A percentile compares a stretch with the other conserved stretches of the same genome.
phyloP scores from a whole-genome alignment of 2,797 vertebrate genomes.

The Mastacembelus armatus region DNA sequence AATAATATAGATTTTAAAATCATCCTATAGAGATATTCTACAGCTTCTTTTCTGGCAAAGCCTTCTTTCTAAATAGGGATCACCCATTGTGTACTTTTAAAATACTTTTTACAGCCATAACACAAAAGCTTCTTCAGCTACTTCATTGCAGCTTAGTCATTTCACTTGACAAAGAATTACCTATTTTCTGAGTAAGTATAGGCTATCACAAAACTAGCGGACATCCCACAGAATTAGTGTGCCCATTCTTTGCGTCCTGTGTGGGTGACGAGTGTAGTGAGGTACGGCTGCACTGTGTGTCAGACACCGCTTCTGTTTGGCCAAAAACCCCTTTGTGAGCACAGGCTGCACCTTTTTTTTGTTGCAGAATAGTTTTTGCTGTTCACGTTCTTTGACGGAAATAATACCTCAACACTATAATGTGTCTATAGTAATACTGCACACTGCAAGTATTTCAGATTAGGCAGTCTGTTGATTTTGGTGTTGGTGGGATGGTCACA shows the following conservation, averaged over 20 bases:
- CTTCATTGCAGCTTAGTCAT: conserved; percentile 22
- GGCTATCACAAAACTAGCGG: conserved; percentile 36
- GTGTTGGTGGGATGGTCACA: too few relatives aligned
- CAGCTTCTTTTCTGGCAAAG: background rate
- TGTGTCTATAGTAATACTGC: too few relatives aligned
- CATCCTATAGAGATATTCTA: background rate
- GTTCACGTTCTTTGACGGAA: conserved; percentile 6
- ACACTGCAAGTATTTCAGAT: background rate
- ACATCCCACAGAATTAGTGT: conserved; percentile 61
- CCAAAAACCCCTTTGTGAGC: background rate
- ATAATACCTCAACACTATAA: background rate
- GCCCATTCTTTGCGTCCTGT: conserved; percentile 59
- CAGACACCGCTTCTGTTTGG: conserved; percentile 19
- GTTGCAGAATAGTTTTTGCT: too few relatives aligned
- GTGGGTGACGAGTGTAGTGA: conserved; percentile 51
- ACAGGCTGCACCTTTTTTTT: too few relatives aligned
- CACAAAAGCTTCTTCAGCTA: conserved; percentile 15
- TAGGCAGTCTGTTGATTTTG: too few relatives aligned
- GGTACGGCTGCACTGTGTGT: conserved; percentile 34
- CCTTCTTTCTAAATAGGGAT: background rate
- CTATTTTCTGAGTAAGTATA: too few relatives aligned
- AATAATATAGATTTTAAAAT: background rate
- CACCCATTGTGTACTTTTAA: conserved; percentile 14
- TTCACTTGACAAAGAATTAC: conserved; percentile 37
- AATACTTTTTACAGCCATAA: conserved; percentile 2